Percentiles rank a stretch among this genome's conserved stretches.
Conservation (phyloP, 2,888 invertebrate genomes). For the Lydus trimaculatus region DNA sequence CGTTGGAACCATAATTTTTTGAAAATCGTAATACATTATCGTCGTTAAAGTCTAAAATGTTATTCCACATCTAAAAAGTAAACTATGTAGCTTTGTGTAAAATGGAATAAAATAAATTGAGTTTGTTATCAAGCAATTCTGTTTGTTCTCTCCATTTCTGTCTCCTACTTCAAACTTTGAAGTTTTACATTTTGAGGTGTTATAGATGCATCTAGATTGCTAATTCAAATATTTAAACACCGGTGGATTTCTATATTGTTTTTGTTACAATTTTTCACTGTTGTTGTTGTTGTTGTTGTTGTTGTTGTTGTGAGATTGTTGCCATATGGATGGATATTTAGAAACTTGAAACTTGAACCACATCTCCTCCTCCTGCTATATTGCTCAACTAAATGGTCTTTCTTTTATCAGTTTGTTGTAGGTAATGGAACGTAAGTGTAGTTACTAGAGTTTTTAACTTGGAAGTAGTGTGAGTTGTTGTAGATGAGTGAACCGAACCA, state of each 20-base stretch:
- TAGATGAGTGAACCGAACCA: slow-evolving; percentile 26
- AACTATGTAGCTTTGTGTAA: slow-evolving; percentile 3
- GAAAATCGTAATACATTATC: neutral
- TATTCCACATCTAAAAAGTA: neutral
- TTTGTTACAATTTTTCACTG: too few species aligned
- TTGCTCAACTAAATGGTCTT: slow-evolving; percentile 46
- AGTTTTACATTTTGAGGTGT: neutral
- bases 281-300: neutral
- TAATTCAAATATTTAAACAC: neutral
- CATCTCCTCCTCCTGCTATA: neutral
- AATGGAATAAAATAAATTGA: slow-evolving; percentile 15
- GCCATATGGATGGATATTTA: slow-evolving; percentile 28
- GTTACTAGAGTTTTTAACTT: slow-evolving; percentile 50
- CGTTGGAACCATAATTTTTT: neutral
- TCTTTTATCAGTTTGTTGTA: slow-evolving; percentile 56
- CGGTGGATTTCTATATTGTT: neutral
- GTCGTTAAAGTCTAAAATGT: neutral
- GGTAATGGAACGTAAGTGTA: slow-evolving; percentile 52
- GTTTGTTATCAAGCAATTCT: slow-evolving; percentile 15
- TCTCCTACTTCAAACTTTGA: neutral
- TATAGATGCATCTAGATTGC: neutral
- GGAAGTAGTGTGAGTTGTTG: neutral
- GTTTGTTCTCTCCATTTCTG: neutral
- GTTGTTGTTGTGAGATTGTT: slow-evolving; percentile 16
- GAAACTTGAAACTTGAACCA: slow-evolving; percentile 43